Conservation (phyloP, 2,888 invertebrate species). For the Caenorhabditis macrosperma region DNA sequence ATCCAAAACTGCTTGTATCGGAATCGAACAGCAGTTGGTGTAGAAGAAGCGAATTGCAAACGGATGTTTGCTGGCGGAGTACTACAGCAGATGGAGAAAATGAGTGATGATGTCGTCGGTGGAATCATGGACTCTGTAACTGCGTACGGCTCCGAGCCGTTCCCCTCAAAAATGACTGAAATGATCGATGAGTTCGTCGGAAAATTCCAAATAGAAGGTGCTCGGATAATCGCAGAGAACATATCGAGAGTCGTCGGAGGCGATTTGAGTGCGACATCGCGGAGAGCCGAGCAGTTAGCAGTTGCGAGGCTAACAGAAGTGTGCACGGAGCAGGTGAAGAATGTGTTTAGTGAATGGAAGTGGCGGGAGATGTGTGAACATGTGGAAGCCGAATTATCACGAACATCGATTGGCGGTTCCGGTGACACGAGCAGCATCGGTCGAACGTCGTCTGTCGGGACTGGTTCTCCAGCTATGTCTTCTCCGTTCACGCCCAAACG, state of each 20-base stretch:
- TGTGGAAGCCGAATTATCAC: slow-evolving; percentile 48
- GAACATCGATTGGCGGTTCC: slow-evolving; percentile 28
- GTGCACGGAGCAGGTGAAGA: slow-evolving; percentile 55
- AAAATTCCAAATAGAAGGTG: slow-evolving; percentile 59
- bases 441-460: slow-evolving; percentile 50
- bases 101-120: slow-evolving; percentile 34
- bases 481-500: slow-evolving; percentile 57
- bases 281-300: slow-evolving; percentile 59
- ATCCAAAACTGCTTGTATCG: slow-evolving; percentile 63
- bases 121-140: slow-evolving; percentile 25
- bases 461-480: slow-evolving; percentile 57
- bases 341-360: slow-evolving; percentile 66
- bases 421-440: slow-evolving; percentile 48
- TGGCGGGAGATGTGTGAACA: slow-evolving; percentile 66
- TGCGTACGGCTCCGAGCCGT: slow-evolving; percentile 28
- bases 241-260: slow-evolving; percentile 43
- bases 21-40: slow-evolving; percentile 47
- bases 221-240: slow-evolving; percentile 47
- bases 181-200: slow-evolving; percentile 61
- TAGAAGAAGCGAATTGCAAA: slow-evolving; percentile 62
- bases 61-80: slow-evolving; percentile 54
- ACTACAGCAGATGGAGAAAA: slow-evolving; percentile 54
- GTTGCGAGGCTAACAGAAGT: slow-evolving; percentile 57
- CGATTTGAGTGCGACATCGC: slow-evolving; percentile 40
- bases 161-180: slow-evolving; percentile 48